Evolutionary conservation across 2,888 invertebrate genomes (phyloP), one percentile per base, ranked within the genome.

Genomic region (Pollenia angustigena): DNA sequence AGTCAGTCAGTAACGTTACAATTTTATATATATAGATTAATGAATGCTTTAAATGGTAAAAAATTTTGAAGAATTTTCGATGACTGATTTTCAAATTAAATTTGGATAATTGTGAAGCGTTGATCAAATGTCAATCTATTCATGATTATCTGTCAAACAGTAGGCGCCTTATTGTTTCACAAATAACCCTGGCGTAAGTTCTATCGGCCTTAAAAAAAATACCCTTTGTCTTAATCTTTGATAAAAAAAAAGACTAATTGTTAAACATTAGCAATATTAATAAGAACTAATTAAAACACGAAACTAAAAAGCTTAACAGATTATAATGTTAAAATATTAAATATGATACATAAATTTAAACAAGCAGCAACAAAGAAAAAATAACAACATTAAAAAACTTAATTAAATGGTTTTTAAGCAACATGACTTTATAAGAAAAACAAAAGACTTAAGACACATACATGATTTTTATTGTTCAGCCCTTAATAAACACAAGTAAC

Each of bases 241-340:
- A 64, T 32, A 8, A 18, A 44, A 54, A 44, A 54, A 58, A n/a
- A 14, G 18, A 44, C 50, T 60, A 52, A 80, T 52, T 12, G 71
- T 44, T 80, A 42, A 23, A 12, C 8, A 80, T 71, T 80, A 80
- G 44, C 9, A 18, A 54, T 46, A 64, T 72, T 81, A 72, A 72
- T 50, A 72, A 64, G 54, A 81, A 56, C 62, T 14, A 14, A 71
- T 46, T 60, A 52, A 68, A 68, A 18, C 4, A 62, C n/a, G 9
- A 56, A 7, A 58, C 23, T 4, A 3, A 52, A 12, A 52, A 54
- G 32, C 16, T 40, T 16, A n/a, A 44, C 71, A 54, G 46, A 56
- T 52, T 54, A 50, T 62, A 42, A 80, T 46, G 46, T 44, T 46
- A 46, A 16, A 81, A 56, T 64, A 52, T 46, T 71, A 40, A 54